Percentiles rank a stretch among this genome's conserved stretches.
Evolutionary conservation across 2,797 vertebrate species (phyloP).

Genomic region (Syngnathus rostellatus): DNA sequence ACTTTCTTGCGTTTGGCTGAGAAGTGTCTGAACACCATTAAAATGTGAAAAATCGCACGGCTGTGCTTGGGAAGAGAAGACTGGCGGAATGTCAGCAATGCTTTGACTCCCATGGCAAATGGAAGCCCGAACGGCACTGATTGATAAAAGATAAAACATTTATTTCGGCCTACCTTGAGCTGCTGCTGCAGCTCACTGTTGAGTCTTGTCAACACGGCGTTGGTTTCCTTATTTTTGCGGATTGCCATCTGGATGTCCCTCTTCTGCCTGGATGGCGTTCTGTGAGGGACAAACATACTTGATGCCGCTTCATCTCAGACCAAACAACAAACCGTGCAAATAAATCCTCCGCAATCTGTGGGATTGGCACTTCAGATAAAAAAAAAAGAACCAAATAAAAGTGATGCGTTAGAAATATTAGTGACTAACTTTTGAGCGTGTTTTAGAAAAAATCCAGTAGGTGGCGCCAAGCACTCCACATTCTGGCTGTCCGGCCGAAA

Average conservation of each 20-base stretch:
- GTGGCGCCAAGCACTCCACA: conserved; percentile 65
- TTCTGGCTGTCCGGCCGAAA: conserved; percentile 72
- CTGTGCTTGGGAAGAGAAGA: neutral
- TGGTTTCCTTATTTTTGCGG: conserved; percentile 91
- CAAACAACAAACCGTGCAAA: neutral
- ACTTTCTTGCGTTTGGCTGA: neutral
- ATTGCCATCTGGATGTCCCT: conserved; percentile 89
- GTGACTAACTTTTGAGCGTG: conserved; percentile 76
- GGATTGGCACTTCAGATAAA: neutral
- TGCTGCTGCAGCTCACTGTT: conserved; percentile 97
- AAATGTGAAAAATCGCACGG: neutral
- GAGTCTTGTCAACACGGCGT: conserved; percentile 85
- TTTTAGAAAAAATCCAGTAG: conserved; percentile 48
- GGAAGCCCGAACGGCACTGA: conserved; percentile 9
- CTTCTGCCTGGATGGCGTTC: conserved; percentile 84
- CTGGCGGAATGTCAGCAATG: neutral
- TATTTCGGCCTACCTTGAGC: conserved; percentile 77
- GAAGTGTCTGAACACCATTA: neutral
- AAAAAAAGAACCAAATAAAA: neutral
- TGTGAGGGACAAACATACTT: conserved; percentile 37
- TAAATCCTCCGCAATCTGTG: neutral
- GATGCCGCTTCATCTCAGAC: neutral
- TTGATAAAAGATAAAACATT: conserved; percentile 2
- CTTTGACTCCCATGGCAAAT: neutral
- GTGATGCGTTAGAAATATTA: neutral